These are phyloP conservation scores for Oreochromis spilurus DNA, from an alignment of 2,113 vertebrate species.

Conservation along the genomic window DNA sequence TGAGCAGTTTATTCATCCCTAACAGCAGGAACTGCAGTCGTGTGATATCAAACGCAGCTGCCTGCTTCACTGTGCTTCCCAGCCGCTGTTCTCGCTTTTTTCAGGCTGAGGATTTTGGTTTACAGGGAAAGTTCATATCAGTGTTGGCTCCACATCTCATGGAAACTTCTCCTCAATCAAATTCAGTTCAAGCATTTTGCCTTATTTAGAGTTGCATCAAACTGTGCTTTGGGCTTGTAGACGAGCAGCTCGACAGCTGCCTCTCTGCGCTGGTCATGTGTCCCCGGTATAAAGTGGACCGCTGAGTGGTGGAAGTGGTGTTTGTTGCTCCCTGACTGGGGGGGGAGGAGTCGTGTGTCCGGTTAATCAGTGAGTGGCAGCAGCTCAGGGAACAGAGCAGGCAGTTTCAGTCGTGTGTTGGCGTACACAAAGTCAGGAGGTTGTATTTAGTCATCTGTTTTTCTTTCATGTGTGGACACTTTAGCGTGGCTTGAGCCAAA, in stretches of 20 bases:
- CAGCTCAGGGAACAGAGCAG: conserved; percentile 67
- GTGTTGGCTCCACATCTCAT: conserved; percentile 8
- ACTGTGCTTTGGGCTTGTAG: conserved; percentile 27
- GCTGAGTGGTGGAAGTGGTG: not conserved
- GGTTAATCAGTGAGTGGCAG: conserved; percentile 35
- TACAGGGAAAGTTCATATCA: not conserved
- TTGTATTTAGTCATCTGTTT: conserved; percentile 29
- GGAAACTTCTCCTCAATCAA: conserved; percentile 16
- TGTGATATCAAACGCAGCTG: not conserved
- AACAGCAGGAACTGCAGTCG: not conserved
- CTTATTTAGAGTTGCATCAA: conserved; percentile 55
- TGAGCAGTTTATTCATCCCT: not conserved
- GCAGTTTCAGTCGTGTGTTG: conserved; percentile 11
- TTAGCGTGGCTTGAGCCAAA: conserved; percentile 74
- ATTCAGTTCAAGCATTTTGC: conserved; percentile 48
- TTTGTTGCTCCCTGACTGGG: not conserved
- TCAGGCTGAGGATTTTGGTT: not conserved
- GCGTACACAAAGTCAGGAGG: conserved; percentile 1
- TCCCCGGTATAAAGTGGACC: not conserved
- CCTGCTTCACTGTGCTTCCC: conserved; percentile 27
- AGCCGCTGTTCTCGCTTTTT: not conserved
- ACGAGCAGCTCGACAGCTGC: not conserved
- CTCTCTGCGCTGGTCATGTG: not conserved
- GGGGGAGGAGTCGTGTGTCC: not conserved
- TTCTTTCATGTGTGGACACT: conserved; percentile 38